A percentile compares a stretch with the other conserved stretches of the same genome.
Evolutionary conservation across 1,140 invertebrate genomes (phyloP).

Genomic region (Schlechtendalia chinensis): DNA sequence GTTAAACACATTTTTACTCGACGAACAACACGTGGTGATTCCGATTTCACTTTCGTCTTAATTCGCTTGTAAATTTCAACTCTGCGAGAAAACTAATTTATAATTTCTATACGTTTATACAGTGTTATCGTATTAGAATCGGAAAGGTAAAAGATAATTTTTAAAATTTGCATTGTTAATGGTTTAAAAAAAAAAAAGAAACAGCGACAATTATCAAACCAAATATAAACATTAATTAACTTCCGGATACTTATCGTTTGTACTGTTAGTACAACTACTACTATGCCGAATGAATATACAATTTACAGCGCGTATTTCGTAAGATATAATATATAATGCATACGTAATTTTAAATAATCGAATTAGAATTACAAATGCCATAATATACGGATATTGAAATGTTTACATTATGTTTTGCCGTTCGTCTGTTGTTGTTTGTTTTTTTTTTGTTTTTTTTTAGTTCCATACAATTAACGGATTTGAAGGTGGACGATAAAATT

Average conservation of each 20-base stretch:
- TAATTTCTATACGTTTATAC: background rate
- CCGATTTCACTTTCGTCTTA: background rate
- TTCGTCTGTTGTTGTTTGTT: background rate
- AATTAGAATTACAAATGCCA: constrained; percentile 18
- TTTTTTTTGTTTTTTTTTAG: no score
- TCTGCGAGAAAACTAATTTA: background rate
- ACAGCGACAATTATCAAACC: constrained; percentile 15
- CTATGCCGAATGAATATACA: background rate
- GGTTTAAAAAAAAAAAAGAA: background rate
- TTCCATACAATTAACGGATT: no score
- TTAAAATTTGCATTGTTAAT: constrained; percentile 16
- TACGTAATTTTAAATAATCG: background rate
- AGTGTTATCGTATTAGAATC: constrained; percentile 7
- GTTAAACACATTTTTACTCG: background rate
- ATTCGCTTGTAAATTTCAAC: no score
- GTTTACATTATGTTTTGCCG: background rate
- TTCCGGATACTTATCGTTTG: constrained; percentile 30
- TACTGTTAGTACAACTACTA: background rate
- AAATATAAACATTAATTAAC: constrained; percentile 10
- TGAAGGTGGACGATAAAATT: no score
- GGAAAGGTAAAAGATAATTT: constrained; percentile 19
- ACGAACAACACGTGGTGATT: background rate
- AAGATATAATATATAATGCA: background rate
- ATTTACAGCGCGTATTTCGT: background rate
- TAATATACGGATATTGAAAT: background rate